A percentile compares a stretch with the other conserved stretches of the same genome.
Evolutionary conservation across 2,797 vertebrate species (phyloP).

Genomic region (Rhodeus uyekii): DNA sequence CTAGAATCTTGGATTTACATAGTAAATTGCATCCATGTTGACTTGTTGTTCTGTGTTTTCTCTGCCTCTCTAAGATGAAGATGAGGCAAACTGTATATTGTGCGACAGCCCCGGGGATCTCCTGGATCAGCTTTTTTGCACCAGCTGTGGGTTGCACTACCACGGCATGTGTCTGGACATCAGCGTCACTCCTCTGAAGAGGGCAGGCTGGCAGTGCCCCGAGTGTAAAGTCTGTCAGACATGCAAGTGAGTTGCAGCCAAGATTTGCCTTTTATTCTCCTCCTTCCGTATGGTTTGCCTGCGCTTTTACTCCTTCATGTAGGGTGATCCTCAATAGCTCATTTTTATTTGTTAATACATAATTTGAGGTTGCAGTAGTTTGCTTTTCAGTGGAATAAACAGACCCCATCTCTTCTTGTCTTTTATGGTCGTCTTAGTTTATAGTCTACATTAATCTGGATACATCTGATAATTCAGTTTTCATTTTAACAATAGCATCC

Average conservation of each 20-base stretch:
- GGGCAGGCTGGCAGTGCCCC: constrained; percentile 97
- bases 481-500: no score
- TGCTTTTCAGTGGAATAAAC: not conserved
- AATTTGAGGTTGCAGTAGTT: not conserved
- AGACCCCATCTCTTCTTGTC: not conserved
- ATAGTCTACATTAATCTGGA: not conserved
- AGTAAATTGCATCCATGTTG: not conserved
- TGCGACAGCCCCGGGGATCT: constrained; percentile 97
- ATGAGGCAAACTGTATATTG: constrained; percentile 93
- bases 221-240: constrained; percentile 99
- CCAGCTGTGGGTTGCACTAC: constrained; percentile 98
- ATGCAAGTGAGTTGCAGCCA: constrained; percentile 90
- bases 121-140: constrained; percentile 97
- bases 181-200: constrained; percentile 91
- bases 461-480: not conserved
- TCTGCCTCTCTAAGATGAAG: constrained; percentile 77
- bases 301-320: not conserved
- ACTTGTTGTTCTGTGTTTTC: not conserved
- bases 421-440: not conserved
- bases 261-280: constrained; percentile 16
- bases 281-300: not conserved
- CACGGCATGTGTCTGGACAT: constrained; percentile 98
- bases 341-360: not conserved
- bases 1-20: not conserved
- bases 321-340: not conserved